Evolutionary conservation across 2,113 vertebrate species (phyloP).

Genomic region (Neodontobutis hainanensis): DNA sequence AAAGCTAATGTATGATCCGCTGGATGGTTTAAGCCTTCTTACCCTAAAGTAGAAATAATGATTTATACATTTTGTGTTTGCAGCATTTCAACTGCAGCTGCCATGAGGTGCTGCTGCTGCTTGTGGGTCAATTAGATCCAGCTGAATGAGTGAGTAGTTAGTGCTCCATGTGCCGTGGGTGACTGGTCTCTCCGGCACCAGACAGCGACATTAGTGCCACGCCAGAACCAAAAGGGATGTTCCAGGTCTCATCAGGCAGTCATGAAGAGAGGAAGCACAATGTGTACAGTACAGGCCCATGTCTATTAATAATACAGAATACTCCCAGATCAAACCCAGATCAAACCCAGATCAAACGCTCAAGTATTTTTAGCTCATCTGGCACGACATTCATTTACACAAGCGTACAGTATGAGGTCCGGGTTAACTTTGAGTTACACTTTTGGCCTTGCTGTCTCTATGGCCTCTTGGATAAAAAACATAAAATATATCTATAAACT

Average conservation of each 20-base stretch:
- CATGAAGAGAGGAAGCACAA: constrained; percentile 41
- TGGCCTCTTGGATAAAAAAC: background rate
- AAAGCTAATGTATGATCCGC: constrained; percentile 6
- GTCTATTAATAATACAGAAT: constrained; percentile 52
- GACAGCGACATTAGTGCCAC: constrained; percentile 45
- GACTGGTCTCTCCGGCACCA: constrained; percentile 46
- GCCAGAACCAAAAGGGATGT: constrained; percentile 41
- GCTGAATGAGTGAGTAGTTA: constrained; percentile 48
- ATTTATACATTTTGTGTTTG: constrained; percentile 38
- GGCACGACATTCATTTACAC: background rate
- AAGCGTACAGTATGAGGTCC: background rate
- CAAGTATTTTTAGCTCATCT: constrained; percentile 1
- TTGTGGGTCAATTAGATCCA: constrained; percentile 34
- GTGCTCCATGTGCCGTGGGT: constrained; percentile 23
- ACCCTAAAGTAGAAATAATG: constrained; percentile 17
- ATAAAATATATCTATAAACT: no score
- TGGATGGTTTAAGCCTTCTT: constrained; percentile 3
- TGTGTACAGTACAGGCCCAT: constrained; percentile 31
- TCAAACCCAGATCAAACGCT: constrained; percentile 9
- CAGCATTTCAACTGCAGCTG: constrained; percentile 14
- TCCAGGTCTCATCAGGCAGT: constrained; percentile 54
- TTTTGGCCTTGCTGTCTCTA: background rate
- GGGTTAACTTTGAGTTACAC: background rate
- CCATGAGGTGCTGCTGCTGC: constrained; percentile 27
- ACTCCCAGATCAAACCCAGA: constrained; percentile 6